Conservation (phyloP, 92 coral and sea anemone genomes). For the Bergia puertoricense region DNA sequence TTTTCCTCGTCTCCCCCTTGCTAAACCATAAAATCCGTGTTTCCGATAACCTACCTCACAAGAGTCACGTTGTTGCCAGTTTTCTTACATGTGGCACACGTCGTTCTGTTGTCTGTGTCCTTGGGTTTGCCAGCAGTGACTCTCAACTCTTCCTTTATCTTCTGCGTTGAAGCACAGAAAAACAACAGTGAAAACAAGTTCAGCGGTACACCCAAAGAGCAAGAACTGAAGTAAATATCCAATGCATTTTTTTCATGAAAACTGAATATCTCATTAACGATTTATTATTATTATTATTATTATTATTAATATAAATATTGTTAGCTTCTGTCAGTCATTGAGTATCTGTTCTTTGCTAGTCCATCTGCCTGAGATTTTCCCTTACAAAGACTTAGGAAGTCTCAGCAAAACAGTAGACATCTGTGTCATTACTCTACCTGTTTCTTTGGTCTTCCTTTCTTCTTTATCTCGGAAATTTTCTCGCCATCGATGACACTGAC, state of each 20-base stretch:
- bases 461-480: constrained; percentile 4
- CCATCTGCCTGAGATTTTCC: too few relatives aligned
- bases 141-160: constrained; percentile 34
- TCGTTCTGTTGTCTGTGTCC: constrained; percentile 66
- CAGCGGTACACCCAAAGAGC: neutral
- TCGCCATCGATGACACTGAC: neutral
- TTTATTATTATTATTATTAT: too few relatives aligned
- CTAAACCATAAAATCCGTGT: neutral
- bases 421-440: neutral
- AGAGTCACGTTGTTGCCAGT: constrained; percentile 83
- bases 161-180: neutral
- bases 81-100: constrained; percentile 74
- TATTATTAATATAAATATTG: too few relatives aligned
- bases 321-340: too few relatives aligned
- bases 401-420: neutral
- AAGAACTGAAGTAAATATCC: neutral
- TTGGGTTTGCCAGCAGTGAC: constrained; percentile 49
- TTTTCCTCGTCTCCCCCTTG: neutral
- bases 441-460: constrained; percentile 28
- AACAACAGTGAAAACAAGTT: neutral
- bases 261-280: too few relatives aligned
- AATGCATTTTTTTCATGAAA: too few relatives aligned
- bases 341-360: too few relatives aligned
- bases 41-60: constrained; percentile 70
- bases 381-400: too few relatives aligned